These are phyloP conservation scores for Varecia variegata DNA, from an alignment of 2,797 vertebrate genomes.

Conservation along the genomic window DNA sequence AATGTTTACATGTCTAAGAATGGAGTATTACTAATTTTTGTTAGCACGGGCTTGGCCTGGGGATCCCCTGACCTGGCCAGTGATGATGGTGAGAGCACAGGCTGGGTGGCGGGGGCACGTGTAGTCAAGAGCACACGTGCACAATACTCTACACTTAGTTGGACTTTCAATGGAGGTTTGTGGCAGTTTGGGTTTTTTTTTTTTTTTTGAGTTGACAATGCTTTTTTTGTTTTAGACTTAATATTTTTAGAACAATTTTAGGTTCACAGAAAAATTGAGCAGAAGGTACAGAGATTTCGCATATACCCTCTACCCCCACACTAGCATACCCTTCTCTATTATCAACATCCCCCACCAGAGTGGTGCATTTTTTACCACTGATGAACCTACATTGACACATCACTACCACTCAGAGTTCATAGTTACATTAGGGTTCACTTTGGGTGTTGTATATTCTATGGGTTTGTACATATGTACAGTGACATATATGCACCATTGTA, in stretches of 20 bases:
- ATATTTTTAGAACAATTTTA: background rate
- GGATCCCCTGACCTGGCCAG: background rate
- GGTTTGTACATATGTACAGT: background rate
- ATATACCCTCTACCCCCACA: too few relatives aligned
- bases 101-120: fast-evolving
- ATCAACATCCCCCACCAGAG: background rate
- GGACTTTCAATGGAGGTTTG: background rate
- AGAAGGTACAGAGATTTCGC: background rate
- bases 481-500: background rate
- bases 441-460: background rate
- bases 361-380: background rate
- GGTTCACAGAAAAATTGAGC: background rate
- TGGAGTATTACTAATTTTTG: background rate
- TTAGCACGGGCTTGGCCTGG: background rate
- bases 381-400: background rate
- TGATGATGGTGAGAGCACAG: background rate
- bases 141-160: background rate
- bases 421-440: background rate
- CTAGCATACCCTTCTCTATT: background rate
- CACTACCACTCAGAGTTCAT: background rate
- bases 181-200: background rate
- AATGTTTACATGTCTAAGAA: background rate
- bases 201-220: background rate
- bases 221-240: background rate
- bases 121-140: background rate